Conservation (phyloP, 2,113 vertebrate genomes). For the Scalopus aquaticus region DNA sequence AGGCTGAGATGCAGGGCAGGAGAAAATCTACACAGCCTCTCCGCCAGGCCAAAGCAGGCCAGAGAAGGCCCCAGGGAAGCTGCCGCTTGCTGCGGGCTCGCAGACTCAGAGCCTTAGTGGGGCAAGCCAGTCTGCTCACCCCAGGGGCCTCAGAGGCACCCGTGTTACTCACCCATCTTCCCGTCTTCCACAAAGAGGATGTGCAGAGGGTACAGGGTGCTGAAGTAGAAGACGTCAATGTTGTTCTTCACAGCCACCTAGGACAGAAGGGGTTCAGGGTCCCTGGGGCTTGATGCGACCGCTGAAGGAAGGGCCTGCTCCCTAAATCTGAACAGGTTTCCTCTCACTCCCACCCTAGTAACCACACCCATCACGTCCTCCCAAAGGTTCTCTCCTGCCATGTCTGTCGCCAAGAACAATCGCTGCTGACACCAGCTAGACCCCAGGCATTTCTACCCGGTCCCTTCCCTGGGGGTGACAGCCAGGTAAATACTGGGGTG, state of each 20-base stretch:
- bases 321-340: not conserved
- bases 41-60: not conserved
- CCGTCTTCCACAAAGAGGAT: slow-evolving; percentile 97
- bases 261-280: not conserved
- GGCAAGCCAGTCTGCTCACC: not conserved
- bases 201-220: slow-evolving; percentile 96
- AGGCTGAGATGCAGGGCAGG: not conserved
- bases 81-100: not conserved
- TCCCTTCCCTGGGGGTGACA: not conserved
- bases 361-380: not conserved
- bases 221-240: slow-evolving; percentile 99
- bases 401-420: not conserved
- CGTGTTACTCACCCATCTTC: slow-evolving; percentile 95
- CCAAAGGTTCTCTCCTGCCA: not conserved
- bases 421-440: not conserved
- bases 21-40: not conserved
- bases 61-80: not conserved
- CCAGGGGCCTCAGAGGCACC: rapidly evolving
- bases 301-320: not conserved
- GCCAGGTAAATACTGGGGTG: not conserved
- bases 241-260: slow-evolving; percentile 99
- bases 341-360: not conserved
- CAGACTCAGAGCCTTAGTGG: not conserved
- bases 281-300: not conserved
- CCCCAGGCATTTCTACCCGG: not conserved